Evolutionary conservation across 2,797 vertebrate species (phyloP), one percentile per base, ranked within the genome.

Genomic region (Mycteria americana): DNA sequence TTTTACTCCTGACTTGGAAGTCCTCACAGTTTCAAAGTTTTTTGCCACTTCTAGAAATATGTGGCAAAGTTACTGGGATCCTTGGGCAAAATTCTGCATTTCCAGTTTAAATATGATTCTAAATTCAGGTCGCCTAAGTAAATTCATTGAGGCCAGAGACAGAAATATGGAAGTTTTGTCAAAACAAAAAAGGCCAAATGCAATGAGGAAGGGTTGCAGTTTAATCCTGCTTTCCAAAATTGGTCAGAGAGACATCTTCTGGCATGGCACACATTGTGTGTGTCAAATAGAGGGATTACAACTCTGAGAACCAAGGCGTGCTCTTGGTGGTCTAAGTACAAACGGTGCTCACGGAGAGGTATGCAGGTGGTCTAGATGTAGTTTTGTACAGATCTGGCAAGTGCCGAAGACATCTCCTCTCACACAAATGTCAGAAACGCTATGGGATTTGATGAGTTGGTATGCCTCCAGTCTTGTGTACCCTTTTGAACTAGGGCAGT

Each of bases 211-310:
- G 8, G 3, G 2, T 41, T 72, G 5, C 0, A 1, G 3, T 80
- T 74, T 63, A 11, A 25, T 73, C 14, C 30, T 83, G 18, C 13
- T 72, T 67, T 91, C 24, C 60, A 81, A 60, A 89, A 45, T 5
- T 11, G 9, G 5, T 41, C 46, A 73, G 78, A 50, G 27, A n/a
- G 23, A 72, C 3, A 37, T 16, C 6, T 41, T 57, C 24, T n/a
- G 15, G 7, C 7, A 35, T 31, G 19, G 8, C 16, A 30, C 3
- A 15, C 0, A 12, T 51, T 37, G 3, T 11, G 2, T 45, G 2
- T 6, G 67, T 64, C 43, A 18, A 43, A 43, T 7, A 37, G 24
- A 74, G 7, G 9, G 14, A 30, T 64, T 51, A 4, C 6, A 69
- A 6, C 23, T 69, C 51, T 28, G 54, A 53, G 27, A 92, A 63